A percentile compares a stretch with the other conserved stretches of the same genome.
Evolutionary conservation across 2,797 vertebrate genomes (phyloP).

Genomic region (Darevskia mixta): DNA sequence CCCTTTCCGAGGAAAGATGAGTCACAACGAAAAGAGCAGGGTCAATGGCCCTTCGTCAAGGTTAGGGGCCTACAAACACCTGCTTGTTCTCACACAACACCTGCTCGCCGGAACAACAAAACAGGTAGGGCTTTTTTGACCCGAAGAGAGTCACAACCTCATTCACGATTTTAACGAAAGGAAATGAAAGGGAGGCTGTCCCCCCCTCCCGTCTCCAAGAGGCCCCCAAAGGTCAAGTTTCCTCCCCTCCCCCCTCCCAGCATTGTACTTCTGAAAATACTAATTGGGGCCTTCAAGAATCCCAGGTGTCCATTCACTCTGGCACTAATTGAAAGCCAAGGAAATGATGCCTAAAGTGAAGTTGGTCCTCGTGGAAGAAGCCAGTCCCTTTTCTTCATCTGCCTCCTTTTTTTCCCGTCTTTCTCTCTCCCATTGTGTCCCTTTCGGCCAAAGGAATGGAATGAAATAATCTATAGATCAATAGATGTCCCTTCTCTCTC

Average conservation of each 20-base stretch:
- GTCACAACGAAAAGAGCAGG: slow-evolving; percentile 70
- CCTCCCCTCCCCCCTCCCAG: slow-evolving; percentile 20
- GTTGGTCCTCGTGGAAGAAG: slow-evolving; percentile 24
- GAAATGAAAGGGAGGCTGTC: slow-evolving; percentile 64
- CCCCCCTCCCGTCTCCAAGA: neutral
- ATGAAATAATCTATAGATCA: slow-evolving; percentile 7
- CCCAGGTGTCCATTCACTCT: slow-evolving; percentile 49
- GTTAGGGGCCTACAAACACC: slow-evolving; percentile 77
- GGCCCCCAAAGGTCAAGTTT: slow-evolving; percentile 65
- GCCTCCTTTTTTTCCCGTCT: neutral
- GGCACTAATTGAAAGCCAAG: neutral
- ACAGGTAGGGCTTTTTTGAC: slow-evolving; percentile 64
- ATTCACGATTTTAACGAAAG: slow-evolving; percentile 50
- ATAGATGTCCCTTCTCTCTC: neutral
- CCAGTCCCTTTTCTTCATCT: neutral
- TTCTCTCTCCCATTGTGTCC: slow-evolving; percentile 31
- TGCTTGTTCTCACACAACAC: slow-evolving; percentile 74
- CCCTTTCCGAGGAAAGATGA: slow-evolving; percentile 65
- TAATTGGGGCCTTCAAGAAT: slow-evolving; percentile 62
- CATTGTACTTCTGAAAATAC: slow-evolving; percentile 60
- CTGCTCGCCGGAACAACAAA: slow-evolving; percentile 68
- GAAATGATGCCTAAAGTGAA: slow-evolving; percentile 43
- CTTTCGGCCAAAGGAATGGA: slow-evolving; percentile 16
- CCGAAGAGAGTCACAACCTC: slow-evolving; percentile 54
- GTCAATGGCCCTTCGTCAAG: slow-evolving; percentile 69